Evolutionary conservation across 2,888 invertebrate genomes (phyloP), one percentile per base, ranked within the genome.

Genomic region (Zygaena filipendulae): DNA sequence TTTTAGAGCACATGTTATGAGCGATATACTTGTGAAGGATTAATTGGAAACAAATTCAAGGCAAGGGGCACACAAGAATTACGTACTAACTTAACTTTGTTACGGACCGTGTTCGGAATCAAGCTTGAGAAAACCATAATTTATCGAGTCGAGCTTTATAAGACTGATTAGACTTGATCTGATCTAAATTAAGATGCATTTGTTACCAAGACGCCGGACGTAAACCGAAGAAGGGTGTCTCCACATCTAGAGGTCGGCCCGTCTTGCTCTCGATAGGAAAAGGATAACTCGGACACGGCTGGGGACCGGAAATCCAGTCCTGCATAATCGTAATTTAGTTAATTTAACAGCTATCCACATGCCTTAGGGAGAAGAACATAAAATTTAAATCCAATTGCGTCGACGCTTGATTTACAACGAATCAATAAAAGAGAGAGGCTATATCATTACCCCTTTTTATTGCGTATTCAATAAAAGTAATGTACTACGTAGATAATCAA

Each of bases 351-450:
- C 62, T 59, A 62, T 59, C 59, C 60, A 58, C 58, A 56, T 60
- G 52, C 45, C 52, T 54, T 58, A 52, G 55, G 59, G 55, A 61
- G 56, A 58, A 62, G 63, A 51, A 58, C 59, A 74, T 75, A 75
- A 74, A 74, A 71, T 62, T 62, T 52, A 66, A 70, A 75, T 72
- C 64, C 69, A 72, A 77, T 74, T 66, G 70, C 62, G 52, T 61
- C 60, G 63, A 64, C 63, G 51, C 60, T 64, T 74, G 70, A 75
- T 77, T 77, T 77, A 77, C 72, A 69, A 62, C 60, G 70, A 67
- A 71, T 71, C 74, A 72, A 75, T 74, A 75, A 77, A 77, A 70
- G 60, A 56, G 63, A 60, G 16, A 64, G 69, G 67, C 69, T 57
- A 67, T 57, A 66, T 75, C 69, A 72, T 74, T 74, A 70, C 68